phyloP scores from a whole-genome alignment of 2,797 vertebrate species.

The Notolepis coatsorum region DNA sequence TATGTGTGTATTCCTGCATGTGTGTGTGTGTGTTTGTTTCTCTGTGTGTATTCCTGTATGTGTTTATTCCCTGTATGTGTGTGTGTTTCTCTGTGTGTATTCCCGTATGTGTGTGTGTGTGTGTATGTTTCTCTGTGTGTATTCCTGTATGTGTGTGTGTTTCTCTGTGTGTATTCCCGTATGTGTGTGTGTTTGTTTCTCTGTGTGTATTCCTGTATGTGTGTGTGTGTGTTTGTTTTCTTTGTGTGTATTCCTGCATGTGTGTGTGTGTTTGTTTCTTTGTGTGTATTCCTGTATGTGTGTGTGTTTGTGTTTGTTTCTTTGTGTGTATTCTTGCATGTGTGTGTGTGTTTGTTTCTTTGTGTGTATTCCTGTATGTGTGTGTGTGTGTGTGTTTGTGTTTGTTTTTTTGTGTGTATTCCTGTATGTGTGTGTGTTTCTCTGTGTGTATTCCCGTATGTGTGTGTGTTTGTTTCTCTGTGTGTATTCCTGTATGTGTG shows the following conservation, averaged over 20 bases:
- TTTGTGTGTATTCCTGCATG: slow-evolving; percentile 4
- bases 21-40: slow-evolving; percentile 14
- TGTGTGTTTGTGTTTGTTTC: too few relatives aligned
- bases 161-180: slow-evolving; percentile 15
- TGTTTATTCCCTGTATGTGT: too few relatives aligned
- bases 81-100: not conserved
- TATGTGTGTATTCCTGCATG: too few relatives aligned
- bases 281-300: slow-evolving; percentile 14
- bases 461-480: not conserved
- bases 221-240: not conserved
- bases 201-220: too few relatives aligned
- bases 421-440: slow-evolving; percentile 5
- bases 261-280: slow-evolving; percentile 39
- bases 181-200: slow-evolving; percentile 14
- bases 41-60: too few relatives aligned
- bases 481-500: too few relatives aligned
- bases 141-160: slow-evolving; percentile 42
- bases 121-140: too few relatives aligned
- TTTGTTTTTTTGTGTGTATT: slow-evolving; percentile 20
- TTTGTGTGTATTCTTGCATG: too few relatives aligned
- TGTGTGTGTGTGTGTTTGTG: slow-evolving; percentile 43
- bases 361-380: too few relatives aligned
- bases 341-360: not conserved
- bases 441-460: too few relatives aligned
- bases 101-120: too few relatives aligned